Base-by-base conservation (phyloP, 2,888 invertebrate genomes). In the Sinohyriopsis cumingii region DNA sequence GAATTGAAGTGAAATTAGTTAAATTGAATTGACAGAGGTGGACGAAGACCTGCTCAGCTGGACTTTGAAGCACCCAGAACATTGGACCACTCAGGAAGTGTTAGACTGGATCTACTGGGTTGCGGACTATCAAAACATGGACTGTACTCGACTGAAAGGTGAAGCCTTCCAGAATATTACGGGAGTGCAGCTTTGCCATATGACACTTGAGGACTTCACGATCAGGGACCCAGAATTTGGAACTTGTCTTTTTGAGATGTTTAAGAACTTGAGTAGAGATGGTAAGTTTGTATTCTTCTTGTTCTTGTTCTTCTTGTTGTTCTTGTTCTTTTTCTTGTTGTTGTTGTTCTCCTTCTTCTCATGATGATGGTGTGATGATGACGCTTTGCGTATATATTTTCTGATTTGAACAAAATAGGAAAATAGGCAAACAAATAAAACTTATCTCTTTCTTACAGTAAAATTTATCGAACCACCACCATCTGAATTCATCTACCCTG, bases 31-130 rank as follows among this genome's bases (percentile, higher is more conserved):
- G 45, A 15, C 45, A 45, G 45, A 45, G 45, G 45, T 12, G 60
- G 79, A 79, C 18, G 70, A 70, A 60, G 77, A 77, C 19, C 67
- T 85, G 57, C 70, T 80, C 69, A 83, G 82, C 64, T 86, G 86
- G 86, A 83, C 84, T 20, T 72, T 78, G 63, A 83, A 84, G 28
- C 82, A 85, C 65, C 84, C 86, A 1, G 82, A 83, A 59, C 81
- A 82, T 66, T 86, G 86, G 86, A 72, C 76, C 12, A 75, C 75
- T 54, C 72, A 68, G 12, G 85, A 86, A 63, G 84, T 86, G 6
- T 72, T 86, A 33, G 86, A 86, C 78, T 86, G 86, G 86, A 74
- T 85, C 9, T 85, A 81, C 66, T 84, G 75, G 69, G 77, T 83
- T 45, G 84, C 82, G 0, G 80, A 82, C 68, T 78, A 82, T 19